Evolutionary conservation across 2,113 vertebrate genomes (phyloP).

Genomic region (Hydrolagus affinis): DNA sequence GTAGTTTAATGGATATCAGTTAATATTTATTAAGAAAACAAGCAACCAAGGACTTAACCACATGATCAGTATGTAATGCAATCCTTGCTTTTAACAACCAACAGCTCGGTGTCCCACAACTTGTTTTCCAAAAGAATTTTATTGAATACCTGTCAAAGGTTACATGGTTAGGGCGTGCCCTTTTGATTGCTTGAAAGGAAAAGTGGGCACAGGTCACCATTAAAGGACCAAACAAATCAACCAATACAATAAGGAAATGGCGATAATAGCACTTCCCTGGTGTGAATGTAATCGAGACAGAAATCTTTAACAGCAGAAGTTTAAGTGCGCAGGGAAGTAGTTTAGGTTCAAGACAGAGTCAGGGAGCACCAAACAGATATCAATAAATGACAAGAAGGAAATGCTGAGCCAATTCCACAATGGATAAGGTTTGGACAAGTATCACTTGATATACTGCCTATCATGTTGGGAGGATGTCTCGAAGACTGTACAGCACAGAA

Average conservation of each 20-base stretch:
- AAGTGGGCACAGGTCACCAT: conserved; percentile 52
- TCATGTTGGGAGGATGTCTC: too few species aligned
- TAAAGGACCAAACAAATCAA: conserved; percentile 37
- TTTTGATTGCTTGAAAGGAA: conserved; percentile 47
- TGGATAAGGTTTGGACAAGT: neutral
- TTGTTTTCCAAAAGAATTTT: conserved; percentile 66
- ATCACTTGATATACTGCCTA: neutral
- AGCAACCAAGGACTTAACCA: neutral
- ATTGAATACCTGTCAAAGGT: conserved; percentile 79
- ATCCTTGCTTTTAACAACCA: conserved; percentile 39
- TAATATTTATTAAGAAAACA: neutral
- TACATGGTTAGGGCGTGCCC: conserved; percentile 60
- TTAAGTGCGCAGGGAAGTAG: neutral
- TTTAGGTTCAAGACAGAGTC: neutral
- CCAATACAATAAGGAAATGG: conserved; percentile 15
- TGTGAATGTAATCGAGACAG: neutral
- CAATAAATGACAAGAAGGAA: neutral
- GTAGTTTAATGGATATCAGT: neutral
- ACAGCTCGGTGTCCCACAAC: conserved; percentile 62
- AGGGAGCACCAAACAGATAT: neutral
- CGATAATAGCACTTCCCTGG: neutral
- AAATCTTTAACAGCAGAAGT: neutral
- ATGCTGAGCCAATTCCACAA: neutral
- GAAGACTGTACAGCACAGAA: too few species aligned
- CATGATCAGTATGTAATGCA: neutral